Base-by-base conservation (phyloP, 2,888 invertebrate species). In the Cordilura impudica region DNA sequence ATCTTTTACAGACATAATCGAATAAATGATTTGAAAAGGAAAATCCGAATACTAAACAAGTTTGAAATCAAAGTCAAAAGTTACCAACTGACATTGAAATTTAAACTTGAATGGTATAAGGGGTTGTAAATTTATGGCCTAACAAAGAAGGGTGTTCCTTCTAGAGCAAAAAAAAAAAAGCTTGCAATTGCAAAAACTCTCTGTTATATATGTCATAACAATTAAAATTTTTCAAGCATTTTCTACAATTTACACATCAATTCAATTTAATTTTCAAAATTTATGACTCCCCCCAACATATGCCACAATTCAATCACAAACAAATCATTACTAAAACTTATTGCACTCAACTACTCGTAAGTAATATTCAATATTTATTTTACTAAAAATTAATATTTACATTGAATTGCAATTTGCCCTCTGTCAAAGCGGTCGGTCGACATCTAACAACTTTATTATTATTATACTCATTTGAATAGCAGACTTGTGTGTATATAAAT, bases 361-460 rank as follows among this genome's bases (percentile, higher is more conserved):
- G 26, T 45, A 12, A n/a, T 8, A 35, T 16, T 45, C 58, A 53
- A 66, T 71, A 66, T 66, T 65, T 45, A 71, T 66, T 71, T 73
- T 65, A 65, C 49, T 35, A 43, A 29, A 65, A 58, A 71, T 71
- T 70, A 54, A 61, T 77, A 67, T 72, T 72, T 54, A 14, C 61
- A 39, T 60, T 61, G 31, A 19, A 39, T 53, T 61, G 31, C 39
- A 61, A 54, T n/a, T 49, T 70, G 76, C 31, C 61, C 65, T 49
- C 35, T 67, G 65, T 47, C 65, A 69, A 66, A 60, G 76, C 66
- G 65, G 70, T 58, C 63, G 60, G 71, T 60, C 65, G 60, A 51
- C 71, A 66, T 77, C 76, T 71, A 71, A 77, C 71, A 77, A 71
- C 35, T 53, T 71, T 51, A 45, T 54, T 61, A 47, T 47, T 19